Percentiles rank a stretch among this genome's conserved stretches.
Conservation (phyloP, 2,113 vertebrate species). For the Callipepla squamata region DNA sequence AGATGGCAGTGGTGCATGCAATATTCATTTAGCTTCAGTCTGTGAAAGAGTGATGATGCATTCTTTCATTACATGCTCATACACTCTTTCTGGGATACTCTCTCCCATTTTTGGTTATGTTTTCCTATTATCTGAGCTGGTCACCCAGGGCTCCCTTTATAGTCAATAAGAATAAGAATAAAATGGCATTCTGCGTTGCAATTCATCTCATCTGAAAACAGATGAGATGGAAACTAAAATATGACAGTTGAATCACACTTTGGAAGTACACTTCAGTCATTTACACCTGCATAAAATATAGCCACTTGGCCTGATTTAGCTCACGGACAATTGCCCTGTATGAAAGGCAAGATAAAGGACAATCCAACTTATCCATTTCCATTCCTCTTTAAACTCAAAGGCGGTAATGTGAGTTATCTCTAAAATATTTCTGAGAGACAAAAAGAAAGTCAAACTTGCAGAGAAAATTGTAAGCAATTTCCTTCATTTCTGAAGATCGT, state of each 20-base stretch:
- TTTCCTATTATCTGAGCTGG: not conserved
- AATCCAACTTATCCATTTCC: not conserved
- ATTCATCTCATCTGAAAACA: slow-evolving; percentile 13
- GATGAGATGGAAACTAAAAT: not conserved
- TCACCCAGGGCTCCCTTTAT: not conserved
- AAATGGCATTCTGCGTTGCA: not conserved
- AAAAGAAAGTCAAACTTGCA: not conserved
- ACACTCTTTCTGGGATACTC: not conserved
- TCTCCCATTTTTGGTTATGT: not conserved
- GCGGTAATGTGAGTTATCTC: not conserved
- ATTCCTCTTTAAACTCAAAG: not conserved
- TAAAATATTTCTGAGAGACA: slow-evolving; percentile 17
- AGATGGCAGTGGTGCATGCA: not conserved
- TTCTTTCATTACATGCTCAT: slow-evolving; percentile 6
- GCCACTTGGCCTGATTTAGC: not conserved
- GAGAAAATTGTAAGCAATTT: slow-evolving; percentile 38
- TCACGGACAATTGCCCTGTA: not conserved
- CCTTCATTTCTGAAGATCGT: not conserved
- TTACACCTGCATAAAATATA: not conserved
- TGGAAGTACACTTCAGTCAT: not conserved
- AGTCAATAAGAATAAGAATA: not conserved
- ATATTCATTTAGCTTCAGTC: slow-evolving; percentile 14
- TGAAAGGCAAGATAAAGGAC: slow-evolving; percentile 11
- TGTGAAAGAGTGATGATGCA: not conserved
- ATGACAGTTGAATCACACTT: slow-evolving; percentile 10